phyloP scores from a whole-genome alignment of 2,113 vertebrate genomes.

The Nerophis lumbriciformis region DNA sequence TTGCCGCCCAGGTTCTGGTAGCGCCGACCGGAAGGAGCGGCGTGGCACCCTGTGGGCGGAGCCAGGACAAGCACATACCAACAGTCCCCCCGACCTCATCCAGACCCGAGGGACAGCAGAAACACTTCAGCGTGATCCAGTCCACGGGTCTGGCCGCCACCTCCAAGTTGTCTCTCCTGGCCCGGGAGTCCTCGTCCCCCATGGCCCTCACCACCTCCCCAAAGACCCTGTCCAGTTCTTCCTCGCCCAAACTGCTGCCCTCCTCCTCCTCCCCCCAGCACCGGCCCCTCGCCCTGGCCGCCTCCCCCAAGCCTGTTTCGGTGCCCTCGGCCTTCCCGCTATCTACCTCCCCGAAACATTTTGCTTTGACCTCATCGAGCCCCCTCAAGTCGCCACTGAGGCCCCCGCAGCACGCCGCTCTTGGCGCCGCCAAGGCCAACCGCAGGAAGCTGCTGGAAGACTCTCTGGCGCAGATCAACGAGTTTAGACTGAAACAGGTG shows the following conservation, averaged over 20 bases:
- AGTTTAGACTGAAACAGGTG: slow-evolving; percentile 91
- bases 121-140: slow-evolving; percentile 97
- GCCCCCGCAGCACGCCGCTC: slow-evolving; percentile 38
- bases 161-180: slow-evolving; percentile 87
- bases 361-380: slow-evolving; percentile 59
- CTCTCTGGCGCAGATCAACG: slow-evolving; percentile 80
- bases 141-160: slow-evolving; percentile 88
- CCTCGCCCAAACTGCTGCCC: slow-evolving; percentile 69
- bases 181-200: slow-evolving; percentile 76
- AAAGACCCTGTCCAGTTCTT: slow-evolving; percentile 38
- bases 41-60: slow-evolving; percentile 71
- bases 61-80: slow-evolving; percentile 79
- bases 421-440: slow-evolving; percentile 80
- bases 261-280: slow-evolving; percentile 67
- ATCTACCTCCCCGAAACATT: slow-evolving; percentile 66
- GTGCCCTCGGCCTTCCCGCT: slow-evolving; percentile 63
- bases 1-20: slow-evolving; percentile 75
- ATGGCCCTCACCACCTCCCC: slow-evolving; percentile 63
- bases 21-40: slow-evolving; percentile 77
- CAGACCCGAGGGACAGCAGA: slow-evolving; percentile 83
- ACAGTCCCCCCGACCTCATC: slow-evolving; percentile 84
- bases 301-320: slow-evolving; percentile 69
- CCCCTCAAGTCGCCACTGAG: slow-evolving; percentile 51
- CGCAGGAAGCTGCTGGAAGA: slow-evolving; percentile 92
- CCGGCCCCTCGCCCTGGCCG: slow-evolving; percentile 70